These are phyloP conservation scores for Aphelinus atriplicis DNA, from an alignment of 1,140 invertebrate genomes.

Conservation along the genomic window DNA sequence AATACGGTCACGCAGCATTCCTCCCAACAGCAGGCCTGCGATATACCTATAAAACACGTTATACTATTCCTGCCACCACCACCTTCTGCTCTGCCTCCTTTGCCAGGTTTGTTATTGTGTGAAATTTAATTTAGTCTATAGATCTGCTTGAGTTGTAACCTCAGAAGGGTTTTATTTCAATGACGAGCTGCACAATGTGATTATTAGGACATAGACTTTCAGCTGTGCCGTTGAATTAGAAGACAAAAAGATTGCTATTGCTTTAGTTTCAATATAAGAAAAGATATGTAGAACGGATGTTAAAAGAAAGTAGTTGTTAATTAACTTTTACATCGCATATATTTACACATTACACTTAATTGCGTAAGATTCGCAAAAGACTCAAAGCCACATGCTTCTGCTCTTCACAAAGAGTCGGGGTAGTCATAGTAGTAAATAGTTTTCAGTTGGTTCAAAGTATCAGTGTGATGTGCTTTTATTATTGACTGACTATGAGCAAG, in stretches of 20 bases:
- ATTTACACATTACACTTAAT: slow-evolving; percentile 5
- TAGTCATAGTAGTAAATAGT: slow-evolving; percentile 39
- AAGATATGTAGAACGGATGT: neutral
- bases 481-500: neutral
- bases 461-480: slow-evolving; percentile 35
- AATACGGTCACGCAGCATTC: slow-evolving; percentile 61
- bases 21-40: slow-evolving; percentile 65
- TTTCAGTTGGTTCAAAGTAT: slow-evolving; percentile 36
- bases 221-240: too few relatives aligned
- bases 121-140: too few relatives aligned
- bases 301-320: slow-evolving; percentile 8
- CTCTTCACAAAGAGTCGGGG: slow-evolving; percentile 32
- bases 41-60: slow-evolving; percentile 60
- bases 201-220: too few relatives aligned
- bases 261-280: neutral
- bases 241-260: neutral
- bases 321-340: neutral
- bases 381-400: slow-evolving; percentile 28
- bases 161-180: too few relatives aligned
- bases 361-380: slow-evolving; percentile 10
- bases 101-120: neutral
- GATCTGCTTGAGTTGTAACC: too few relatives aligned
- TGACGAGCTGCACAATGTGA: too few relatives aligned
- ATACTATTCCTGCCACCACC: slow-evolving; percentile 56
- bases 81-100: neutral